Evolutionary conservation across 2,888 invertebrate species (phyloP).

Genomic region (Exephanes ischioxanthus): DNA sequence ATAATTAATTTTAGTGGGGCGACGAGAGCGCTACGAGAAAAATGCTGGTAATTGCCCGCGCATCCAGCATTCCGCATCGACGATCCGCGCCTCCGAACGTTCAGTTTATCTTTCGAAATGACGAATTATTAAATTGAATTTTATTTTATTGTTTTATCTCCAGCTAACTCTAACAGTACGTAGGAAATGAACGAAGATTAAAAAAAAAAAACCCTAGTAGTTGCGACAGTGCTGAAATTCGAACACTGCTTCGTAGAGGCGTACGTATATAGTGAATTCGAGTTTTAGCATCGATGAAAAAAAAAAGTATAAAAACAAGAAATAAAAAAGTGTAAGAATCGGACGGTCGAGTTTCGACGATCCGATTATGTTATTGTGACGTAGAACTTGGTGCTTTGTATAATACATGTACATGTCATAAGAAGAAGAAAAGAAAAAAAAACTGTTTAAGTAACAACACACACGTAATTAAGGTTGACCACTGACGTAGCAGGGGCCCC

Average conservation of each 20-base stretch:
- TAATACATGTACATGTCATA: conserved; percentile 73
- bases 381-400: conserved; percentile 79
- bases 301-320: not conserved
- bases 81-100: conserved; percentile 22
- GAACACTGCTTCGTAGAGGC: conserved; percentile 49
- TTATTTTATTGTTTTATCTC: conserved; percentile 24
- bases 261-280: conserved; percentile 47
- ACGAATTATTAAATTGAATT: conserved; percentile 38
- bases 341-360: conserved; percentile 11
- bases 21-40: conserved; percentile 33
- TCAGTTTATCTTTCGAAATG: conserved; percentile 49
- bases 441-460: conserved; percentile 7
- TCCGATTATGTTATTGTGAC: conserved; percentile 58
- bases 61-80: conserved; percentile 53
- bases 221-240: conserved; percentile 53
- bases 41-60: conserved; percentile 24
- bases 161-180: conserved; percentile 49
- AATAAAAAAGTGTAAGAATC: conserved; percentile 10
- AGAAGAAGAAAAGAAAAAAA: conserved; percentile 42
- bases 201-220: conserved; percentile 16
- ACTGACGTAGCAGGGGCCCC: conserved; percentile 71
- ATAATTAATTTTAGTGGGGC: conserved; percentile 33
- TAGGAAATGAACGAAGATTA: conserved; percentile 21
- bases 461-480: conserved; percentile 65
- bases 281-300: conserved; percentile 42